Percentiles rank a stretch among this genome's conserved stretches.
Conservation (phyloP, 2,113 vertebrate species). For the Alaudala cheleensis region DNA sequence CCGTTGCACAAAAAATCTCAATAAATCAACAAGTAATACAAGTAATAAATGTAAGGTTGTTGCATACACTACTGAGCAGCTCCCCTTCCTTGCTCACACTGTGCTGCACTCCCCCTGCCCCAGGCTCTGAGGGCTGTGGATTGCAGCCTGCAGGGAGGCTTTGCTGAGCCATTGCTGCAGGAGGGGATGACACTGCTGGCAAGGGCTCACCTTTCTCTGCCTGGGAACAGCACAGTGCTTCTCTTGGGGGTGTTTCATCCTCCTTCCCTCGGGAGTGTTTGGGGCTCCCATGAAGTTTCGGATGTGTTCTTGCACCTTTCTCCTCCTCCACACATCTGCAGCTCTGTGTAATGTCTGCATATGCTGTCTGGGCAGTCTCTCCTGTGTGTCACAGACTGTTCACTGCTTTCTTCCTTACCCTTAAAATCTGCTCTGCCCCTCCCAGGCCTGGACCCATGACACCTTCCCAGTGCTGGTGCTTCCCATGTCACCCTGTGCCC, state of each 20-base stretch:
- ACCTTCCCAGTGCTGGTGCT: rapidly evolving
- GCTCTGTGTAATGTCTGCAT: neutral
- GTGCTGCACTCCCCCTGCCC: rapidly evolving
- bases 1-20: neutral
- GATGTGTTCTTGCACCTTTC: neutral
- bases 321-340: neutral
- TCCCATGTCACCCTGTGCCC: neutral
- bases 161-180: rapidly evolving
- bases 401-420: neutral
- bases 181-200: neutral
- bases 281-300: neutral
- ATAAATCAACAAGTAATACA: neutral
- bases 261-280: rapidly evolving
- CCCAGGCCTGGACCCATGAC: too few species aligned
- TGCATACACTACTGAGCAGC: neutral
- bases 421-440: neutral
- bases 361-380: neutral
- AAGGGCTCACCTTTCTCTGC: neutral
- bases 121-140: rapidly evolving
- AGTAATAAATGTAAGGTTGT: neutral
- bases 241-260: neutral
- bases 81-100: rapidly evolving
- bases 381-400: rapidly evolving
- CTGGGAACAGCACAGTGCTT: neutral
- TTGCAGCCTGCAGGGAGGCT: neutral